Conservation (phyloP, 2,797 vertebrate species). For the Neosilurus mollespiculum region DNA sequence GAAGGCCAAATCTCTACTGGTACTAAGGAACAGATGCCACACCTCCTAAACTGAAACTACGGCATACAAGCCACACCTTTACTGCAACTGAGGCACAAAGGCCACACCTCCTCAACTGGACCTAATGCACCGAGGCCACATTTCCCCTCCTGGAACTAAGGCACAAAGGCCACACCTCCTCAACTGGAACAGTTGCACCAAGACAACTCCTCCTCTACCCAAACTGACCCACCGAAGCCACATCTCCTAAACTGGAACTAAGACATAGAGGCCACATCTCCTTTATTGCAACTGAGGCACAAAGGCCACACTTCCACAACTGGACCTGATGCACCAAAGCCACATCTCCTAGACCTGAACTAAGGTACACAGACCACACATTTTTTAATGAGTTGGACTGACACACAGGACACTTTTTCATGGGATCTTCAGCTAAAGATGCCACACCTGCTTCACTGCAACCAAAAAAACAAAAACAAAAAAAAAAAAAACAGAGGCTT, state of each 20-base stretch:
- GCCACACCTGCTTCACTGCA: no score
- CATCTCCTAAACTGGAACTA: neutral
- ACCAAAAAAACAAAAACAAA: no score
- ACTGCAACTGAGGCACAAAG: no score
- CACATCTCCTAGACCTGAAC: neutral
- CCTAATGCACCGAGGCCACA: neutral
- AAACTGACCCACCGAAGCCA: neutral
- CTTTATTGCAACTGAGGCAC: neutral
- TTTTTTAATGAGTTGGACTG: neutral
- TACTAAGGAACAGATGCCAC: no score
- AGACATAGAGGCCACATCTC: no score
- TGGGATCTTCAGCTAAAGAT: neutral
- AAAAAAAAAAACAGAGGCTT: neutral
- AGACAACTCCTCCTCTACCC: neutral
- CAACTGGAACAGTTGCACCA: neutral
- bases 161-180: neutral
- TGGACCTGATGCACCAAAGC: neutral
- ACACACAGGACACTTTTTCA: neutral
- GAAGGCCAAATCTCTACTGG: no score
- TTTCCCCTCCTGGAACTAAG: neutral
- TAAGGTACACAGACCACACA: neutral
- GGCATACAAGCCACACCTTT: neutral
- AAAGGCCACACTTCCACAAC: neutral
- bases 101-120: neutral
- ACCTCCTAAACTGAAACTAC: neutral